Evolutionary conservation across 2,888 invertebrate genomes (phyloP), one percentile per base, ranked within the genome.

Genomic region (Aphelenchoides bicaudatus): DNA sequence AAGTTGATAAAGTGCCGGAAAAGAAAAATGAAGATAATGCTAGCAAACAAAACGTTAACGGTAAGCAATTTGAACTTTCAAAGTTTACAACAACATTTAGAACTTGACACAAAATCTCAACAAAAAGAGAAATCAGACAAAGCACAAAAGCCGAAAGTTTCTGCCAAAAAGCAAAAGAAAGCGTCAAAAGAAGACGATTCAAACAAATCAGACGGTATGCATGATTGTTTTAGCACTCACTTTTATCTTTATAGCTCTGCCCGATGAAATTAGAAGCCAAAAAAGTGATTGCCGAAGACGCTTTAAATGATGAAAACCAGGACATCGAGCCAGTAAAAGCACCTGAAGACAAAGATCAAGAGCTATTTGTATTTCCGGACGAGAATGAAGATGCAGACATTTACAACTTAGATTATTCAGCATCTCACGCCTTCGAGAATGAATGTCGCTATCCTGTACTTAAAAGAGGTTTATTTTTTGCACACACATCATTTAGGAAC

Each of bases 341-440:
- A n/a, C 43, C 43, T n/a, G 25, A 43, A 10, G 43, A 43, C 10
- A 25, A 6, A 25, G 6, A 10, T n/a, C 8, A n/a, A 19, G 43
- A 43, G 10, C 43, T 43, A 10, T 43, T 43, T 25, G 43, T 43
- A 8, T 43, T 43, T 25, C 43, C 43, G 8, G 43, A 43, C 43
- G 39, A 34, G 31, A 1, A 43, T 6, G 8, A 43, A 43, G 43
- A 43, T n/a, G 43, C 43, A 6, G 43, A 31, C 1, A 21, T 48
- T 19, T 61, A 62, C 47, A 34, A 62, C 8, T 4, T 61, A 10
- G 65, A 62, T 25, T 66, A 54, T 21, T 52, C 51, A n/a, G 21
- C 21, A 13, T 38, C 58, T 8, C 62, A 62, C 63, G 65, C 62
- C 21, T 67, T 67, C 16, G 66, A 62, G 31, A 62, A 62, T 55